These are phyloP conservation scores for Protodeltote pygarga DNA, from an alignment of 2,888 invertebrate species.

Conservation along the genomic window DNA sequence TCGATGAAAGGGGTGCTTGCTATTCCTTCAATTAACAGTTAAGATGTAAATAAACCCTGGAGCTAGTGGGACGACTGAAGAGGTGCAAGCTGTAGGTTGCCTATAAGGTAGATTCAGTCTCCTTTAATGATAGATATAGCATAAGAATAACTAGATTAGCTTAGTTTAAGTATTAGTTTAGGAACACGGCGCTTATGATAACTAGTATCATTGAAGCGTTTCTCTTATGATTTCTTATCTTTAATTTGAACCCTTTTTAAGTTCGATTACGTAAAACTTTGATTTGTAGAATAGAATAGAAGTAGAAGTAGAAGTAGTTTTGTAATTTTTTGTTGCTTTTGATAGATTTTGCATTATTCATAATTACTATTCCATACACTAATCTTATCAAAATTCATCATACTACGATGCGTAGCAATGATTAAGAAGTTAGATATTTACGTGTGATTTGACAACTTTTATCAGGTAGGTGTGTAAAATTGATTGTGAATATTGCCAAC, in stretches of 20 bases:
- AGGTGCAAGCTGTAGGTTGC: conserved; percentile 45
- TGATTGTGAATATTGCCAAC: no score
- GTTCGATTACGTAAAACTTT: conserved; percentile 32
- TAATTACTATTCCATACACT: conserved; percentile 17
- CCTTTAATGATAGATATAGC: neutral
- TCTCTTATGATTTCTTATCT: conserved; percentile 33
- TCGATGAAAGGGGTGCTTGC: conserved; percentile 61
- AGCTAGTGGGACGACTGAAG: conserved; percentile 56
- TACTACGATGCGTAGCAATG: conserved; percentile 22
- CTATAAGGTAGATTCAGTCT: conserved; percentile 15
- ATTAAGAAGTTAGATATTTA: conserved; percentile 2
- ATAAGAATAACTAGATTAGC: neutral
- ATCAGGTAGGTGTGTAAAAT: neutral
- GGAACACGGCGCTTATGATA: conserved; percentile 21
- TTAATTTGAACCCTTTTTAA: conserved; percentile 27
- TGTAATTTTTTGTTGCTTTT: conserved; percentile 27
- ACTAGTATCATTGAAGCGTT: conserved; percentile 32
- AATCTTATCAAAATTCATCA: conserved; percentile 15
- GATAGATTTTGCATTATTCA: conserved; percentile 21
- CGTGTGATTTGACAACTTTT: neutral
- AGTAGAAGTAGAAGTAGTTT: conserved; percentile 24
- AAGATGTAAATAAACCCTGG: conserved; percentile 52
- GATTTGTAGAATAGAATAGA: conserved; percentile 34
- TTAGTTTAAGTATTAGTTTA: conserved; percentile 11
- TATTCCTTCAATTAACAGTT: conserved; percentile 57